Evolutionary conservation across 2,888 invertebrate genomes (phyloP).

Genomic region (Cistogaster globosa): DNA sequence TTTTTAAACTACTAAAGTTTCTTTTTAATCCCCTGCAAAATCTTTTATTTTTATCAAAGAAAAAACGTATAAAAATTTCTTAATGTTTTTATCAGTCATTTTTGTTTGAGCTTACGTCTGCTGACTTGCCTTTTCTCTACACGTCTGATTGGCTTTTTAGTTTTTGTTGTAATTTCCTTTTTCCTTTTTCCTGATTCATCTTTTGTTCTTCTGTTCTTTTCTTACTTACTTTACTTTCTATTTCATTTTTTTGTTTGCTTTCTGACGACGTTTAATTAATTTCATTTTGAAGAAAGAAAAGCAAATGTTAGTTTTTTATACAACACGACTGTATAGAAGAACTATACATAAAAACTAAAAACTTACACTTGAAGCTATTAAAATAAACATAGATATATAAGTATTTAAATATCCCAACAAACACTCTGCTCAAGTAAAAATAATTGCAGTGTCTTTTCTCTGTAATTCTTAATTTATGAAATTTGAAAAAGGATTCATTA

Average conservation of each 20-base stretch:
- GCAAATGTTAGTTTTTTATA: slow-evolving; percentile 4
- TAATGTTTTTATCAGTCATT: slow-evolving; percentile 25
- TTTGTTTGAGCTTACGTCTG: slow-evolving; percentile 17
- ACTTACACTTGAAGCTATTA: too few species aligned
- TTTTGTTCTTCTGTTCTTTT: neutral
- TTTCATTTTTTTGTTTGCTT: neutral
- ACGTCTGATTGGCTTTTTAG: neutral
- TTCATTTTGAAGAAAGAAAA: slow-evolving; percentile 10
- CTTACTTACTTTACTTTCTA: neutral
- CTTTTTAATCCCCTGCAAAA: neutral
- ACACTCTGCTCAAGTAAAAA: too few species aligned
- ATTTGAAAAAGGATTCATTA: too few species aligned
- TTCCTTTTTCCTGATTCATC: neutral
- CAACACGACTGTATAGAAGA: neutral
- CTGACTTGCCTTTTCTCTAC: neutral
- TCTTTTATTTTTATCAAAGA: neutral
- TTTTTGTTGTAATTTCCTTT: neutral
- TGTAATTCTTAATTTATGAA: too few species aligned
- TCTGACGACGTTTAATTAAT: slow-evolving; percentile 25
- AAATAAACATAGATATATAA: too few species aligned
- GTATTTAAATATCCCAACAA: too few species aligned
- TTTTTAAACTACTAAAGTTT: neutral
- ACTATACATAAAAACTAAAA: neutral
- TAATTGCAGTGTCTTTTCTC: too few species aligned
- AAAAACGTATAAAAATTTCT: neutral